Conservation (phyloP, 1,140 invertebrate species). For the Zaprionus lachaisei region DNA sequence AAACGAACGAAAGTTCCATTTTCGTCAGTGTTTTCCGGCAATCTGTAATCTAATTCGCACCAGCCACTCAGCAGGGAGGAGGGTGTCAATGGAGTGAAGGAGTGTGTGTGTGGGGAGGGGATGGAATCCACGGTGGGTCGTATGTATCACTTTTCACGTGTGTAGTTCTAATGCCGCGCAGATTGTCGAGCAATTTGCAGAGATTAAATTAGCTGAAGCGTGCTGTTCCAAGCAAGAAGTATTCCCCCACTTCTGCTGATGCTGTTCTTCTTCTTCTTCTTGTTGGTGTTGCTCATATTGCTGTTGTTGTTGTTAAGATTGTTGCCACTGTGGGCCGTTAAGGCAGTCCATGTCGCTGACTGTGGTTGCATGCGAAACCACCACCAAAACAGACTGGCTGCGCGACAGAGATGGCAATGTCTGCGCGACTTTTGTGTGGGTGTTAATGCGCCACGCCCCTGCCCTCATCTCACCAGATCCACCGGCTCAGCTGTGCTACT, state of each 20-base stretch:
- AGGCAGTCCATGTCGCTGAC: constrained; percentile 30
- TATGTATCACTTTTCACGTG: constrained; percentile 67
- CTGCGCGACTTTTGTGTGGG: constrained; percentile 57
- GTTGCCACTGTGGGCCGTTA: constrained; percentile 15
- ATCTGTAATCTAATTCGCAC: constrained; percentile 70
- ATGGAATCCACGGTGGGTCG: background rate
- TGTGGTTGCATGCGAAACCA: constrained; percentile 72
- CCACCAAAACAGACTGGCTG: constrained; percentile 45
- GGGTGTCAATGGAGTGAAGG: background rate
- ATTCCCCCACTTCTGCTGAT: constrained; percentile 14
- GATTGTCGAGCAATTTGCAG: constrained; percentile 84
- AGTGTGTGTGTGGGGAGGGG: background rate
- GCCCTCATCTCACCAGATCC: constrained; percentile 34
- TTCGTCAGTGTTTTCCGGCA: constrained; percentile 26
- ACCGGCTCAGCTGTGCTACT: constrained; percentile 19
- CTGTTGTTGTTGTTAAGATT: constrained; percentile 45
- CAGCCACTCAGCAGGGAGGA: constrained; percentile 42
- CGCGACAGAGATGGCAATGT: constrained; percentile 33
- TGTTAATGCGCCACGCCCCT: constrained; percentile 68
- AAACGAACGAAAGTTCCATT: constrained; percentile 46
- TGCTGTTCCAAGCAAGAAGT: constrained; percentile 57
- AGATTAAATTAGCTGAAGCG: constrained; percentile 84
- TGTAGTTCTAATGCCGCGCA: constrained; percentile 70
- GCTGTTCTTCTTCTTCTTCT: constrained; percentile 22
- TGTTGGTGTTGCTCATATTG: constrained; percentile 41